Evolutionary conservation across 2,113 vertebrate genomes (phyloP).

Genomic region (Cathartes aura): DNA sequence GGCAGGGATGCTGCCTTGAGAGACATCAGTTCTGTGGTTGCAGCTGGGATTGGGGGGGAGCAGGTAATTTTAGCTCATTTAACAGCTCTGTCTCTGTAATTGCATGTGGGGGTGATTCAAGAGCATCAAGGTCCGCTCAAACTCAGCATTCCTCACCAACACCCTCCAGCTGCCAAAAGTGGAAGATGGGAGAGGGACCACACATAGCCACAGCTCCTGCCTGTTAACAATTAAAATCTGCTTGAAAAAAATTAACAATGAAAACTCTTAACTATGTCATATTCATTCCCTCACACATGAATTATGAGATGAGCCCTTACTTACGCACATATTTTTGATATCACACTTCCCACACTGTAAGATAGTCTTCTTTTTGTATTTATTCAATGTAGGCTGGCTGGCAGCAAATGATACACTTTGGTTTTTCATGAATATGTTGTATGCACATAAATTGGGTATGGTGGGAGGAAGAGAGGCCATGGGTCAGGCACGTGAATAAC

Average conservation of each 20-base stretch:
- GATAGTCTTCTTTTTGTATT: background rate
- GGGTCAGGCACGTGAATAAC: background rate
- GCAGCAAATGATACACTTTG: background rate
- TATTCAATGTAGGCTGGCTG: background rate
- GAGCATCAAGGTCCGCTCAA: background rate
- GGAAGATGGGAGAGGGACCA: constrained; percentile 52
- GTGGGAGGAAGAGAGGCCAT: background rate
- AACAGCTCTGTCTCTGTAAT: background rate
- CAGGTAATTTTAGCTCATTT: background rate
- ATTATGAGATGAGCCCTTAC: constrained; percentile 36
- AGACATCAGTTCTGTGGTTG: background rate
- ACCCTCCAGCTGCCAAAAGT: background rate
- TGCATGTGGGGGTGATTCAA: background rate
- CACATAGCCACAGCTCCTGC: constrained; percentile 37
- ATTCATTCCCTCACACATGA: constrained; percentile 7
- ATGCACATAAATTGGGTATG: background rate
- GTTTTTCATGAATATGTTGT: background rate
- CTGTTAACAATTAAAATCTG: constrained; percentile 59
- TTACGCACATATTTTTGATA: constrained; percentile 17
- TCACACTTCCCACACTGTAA: background rate
- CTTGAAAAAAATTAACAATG: constrained; percentile 41
- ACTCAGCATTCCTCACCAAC: background rate
- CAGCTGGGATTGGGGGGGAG: background rate
- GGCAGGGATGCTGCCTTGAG: background rate
- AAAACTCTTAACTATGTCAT: constrained; percentile 29